Percentiles rank a stretch among this genome's conserved stretches.
These are phyloP conservation scores for Corythornis vintsioides DNA, from an alignment of 2,113 vertebrate genomes.

Conservation along the genomic window DNA sequence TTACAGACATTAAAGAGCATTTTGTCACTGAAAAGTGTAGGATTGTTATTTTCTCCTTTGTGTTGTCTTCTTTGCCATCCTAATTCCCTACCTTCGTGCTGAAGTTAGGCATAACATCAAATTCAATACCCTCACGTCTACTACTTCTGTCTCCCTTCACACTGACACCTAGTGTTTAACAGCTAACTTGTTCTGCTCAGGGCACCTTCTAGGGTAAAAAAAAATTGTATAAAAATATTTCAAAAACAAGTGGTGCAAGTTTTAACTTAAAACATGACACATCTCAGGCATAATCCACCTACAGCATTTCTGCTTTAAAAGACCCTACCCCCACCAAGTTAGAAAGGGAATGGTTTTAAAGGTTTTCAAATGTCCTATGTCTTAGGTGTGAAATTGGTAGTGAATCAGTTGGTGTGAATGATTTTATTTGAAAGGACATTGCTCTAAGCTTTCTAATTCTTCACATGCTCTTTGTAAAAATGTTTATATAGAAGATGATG, in stretches of 20 bases:
- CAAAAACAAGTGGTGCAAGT: neutral
- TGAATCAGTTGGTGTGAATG: constrained; percentile 37
- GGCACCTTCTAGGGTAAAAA: neutral
- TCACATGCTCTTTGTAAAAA: constrained; percentile 71
- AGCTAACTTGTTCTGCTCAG: neutral
- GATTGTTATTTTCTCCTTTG: neutral
- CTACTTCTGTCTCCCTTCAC: neutral
- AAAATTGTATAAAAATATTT: neutral
- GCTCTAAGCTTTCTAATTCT: constrained; percentile 66
- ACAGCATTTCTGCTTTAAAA: constrained; percentile 2
- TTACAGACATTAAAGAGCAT: neutral
- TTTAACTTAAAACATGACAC: constrained; percentile 22
- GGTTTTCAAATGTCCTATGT: constrained; percentile 48
- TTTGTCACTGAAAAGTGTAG: neutral
- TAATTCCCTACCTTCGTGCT: neutral
- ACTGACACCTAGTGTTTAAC: neutral
- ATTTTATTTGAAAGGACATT: constrained; percentile 57
- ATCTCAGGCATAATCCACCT: constrained; percentile 17
- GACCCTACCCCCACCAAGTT: neutral
- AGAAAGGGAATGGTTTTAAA: constrained; percentile 46
- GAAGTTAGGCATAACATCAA: neutral
- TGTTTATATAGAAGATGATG: constrained; percentile 71
- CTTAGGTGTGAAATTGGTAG: constrained; percentile 64
- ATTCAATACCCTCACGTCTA: neutral
- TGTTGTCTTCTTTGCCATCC: neutral